These are phyloP conservation scores for Diphyllodes magnificus DNA, from an alignment of 2,113 vertebrate genomes.

Conservation along the genomic window DNA sequence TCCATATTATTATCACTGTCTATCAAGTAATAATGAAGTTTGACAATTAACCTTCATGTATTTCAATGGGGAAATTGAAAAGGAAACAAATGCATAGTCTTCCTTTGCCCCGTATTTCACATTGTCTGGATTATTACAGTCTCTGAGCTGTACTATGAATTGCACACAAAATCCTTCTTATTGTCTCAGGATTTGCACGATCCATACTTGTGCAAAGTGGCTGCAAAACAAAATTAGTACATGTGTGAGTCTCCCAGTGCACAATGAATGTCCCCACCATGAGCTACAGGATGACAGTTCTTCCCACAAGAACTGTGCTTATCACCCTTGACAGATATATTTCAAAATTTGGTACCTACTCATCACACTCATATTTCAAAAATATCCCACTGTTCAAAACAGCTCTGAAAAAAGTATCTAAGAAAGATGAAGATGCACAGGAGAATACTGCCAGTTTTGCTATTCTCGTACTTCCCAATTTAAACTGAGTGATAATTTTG, in stretches of 20 bases:
- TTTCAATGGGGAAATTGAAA: background rate
- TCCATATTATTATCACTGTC: background rate
- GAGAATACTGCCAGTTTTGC: conserved; percentile 16
- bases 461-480: background rate
- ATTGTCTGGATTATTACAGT: background rate
- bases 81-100: background rate
- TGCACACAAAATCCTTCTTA: background rate
- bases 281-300: background rate
- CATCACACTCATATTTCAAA: background rate
- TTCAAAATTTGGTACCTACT: background rate
- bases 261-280: background rate
- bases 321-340: background rate
- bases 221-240: background rate
- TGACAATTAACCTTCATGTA: background rate
- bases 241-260: background rate
- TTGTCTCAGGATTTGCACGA: background rate
- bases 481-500: conserved; percentile 25
- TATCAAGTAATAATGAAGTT: background rate
- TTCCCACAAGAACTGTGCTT: background rate
- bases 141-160: background rate
- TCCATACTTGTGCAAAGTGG: background rate
- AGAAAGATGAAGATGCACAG: background rate
- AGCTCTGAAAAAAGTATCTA: background rate
- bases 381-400: conserved; percentile 8
- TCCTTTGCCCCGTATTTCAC: background rate